Evolutionary conservation across 2,797 vertebrate species (phyloP).

Genomic region (Mormyrops boulengeri): DNA sequence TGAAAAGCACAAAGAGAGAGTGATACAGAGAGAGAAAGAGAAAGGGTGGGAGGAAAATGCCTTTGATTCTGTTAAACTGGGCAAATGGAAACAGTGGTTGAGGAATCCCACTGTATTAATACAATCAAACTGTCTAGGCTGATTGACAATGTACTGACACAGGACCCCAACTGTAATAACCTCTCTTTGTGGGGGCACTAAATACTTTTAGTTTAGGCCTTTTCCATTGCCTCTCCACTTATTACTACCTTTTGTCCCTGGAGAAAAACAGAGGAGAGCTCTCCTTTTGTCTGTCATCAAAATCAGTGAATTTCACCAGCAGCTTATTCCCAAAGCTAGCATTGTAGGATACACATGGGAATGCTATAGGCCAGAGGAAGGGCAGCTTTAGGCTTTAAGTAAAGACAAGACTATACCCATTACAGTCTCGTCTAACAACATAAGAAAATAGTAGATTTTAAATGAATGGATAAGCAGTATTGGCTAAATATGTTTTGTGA

Average conservation of each 20-base stretch:
- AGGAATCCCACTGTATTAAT: slow-evolving; percentile 37
- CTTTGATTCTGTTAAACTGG: slow-evolving; percentile 67
- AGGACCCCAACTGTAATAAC: slow-evolving; percentile 41
- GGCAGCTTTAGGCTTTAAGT: not conserved
- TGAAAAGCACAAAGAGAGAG: slow-evolving; percentile 2
- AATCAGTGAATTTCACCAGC: not conserved
- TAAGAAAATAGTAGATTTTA: not conserved
- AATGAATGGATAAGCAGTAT: not conserved
- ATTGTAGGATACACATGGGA: not conserved
- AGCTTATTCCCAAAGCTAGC: not conserved
- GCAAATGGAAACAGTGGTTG: slow-evolving; percentile 54
- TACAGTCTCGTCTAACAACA: not conserved
- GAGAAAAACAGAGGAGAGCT: not conserved
- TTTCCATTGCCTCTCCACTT: slow-evolving; percentile 4
- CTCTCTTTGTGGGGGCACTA: slow-evolving; percentile 11
- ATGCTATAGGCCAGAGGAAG: not conserved
- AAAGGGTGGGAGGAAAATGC: slow-evolving; percentile 41
- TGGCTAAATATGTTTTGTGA: not conserved
- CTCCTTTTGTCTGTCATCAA: not conserved
- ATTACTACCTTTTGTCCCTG: slow-evolving; percentile 7
- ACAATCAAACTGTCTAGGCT: slow-evolving; percentile 40
- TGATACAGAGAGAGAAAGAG: not conserved
- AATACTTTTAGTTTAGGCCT: not conserved
- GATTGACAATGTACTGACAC: slow-evolving; percentile 62
- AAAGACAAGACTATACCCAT: not conserved